Evolutionary conservation across 1,140 invertebrate species (phyloP).

Genomic region (Varroa destructor): DNA sequence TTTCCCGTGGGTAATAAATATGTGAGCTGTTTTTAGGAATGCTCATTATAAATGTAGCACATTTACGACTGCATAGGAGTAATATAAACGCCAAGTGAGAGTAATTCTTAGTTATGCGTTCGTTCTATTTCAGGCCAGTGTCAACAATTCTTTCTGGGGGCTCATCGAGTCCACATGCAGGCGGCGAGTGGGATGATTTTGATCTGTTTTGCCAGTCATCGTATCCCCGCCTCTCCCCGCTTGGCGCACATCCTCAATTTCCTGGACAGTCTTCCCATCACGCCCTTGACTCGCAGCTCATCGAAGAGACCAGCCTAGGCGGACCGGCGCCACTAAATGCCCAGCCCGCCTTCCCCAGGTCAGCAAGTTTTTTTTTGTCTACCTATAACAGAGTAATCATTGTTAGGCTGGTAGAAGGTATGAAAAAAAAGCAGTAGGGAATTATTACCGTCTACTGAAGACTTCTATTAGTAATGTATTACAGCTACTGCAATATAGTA

Average conservation of each 20-base stretch:
- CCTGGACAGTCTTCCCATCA: conserved; percentile 6
- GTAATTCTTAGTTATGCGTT: too few species aligned
- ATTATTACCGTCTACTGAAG: too few species aligned
- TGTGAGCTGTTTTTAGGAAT: too few species aligned
- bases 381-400: too few species aligned
- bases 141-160: conserved; percentile 18
- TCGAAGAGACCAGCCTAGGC: conserved; percentile 8
- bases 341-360: conserved; percentile 18
- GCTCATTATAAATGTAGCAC: too few species aligned
- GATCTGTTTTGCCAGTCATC: conserved; percentile 24
- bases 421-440: too few species aligned
- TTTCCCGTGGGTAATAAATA: too few species aligned
- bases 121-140: conserved; percentile 15
- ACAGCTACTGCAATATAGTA: too few species aligned
- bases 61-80: too few species aligned
- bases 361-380: background rate
- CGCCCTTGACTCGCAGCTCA: conserved; percentile 10
- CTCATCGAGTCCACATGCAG: background rate
- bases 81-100: too few species aligned
- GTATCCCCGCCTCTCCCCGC: conserved; percentile 11
- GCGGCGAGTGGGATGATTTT: conserved; percentile 24
- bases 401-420: too few species aligned
- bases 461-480: too few species aligned
- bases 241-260: background rate
- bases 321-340: conserved; percentile 2